Evolutionary conservation across 2,113 vertebrate genomes (phyloP), one percentile per base, ranked within the genome.

Genomic region (Gambusia affinis): DNA sequence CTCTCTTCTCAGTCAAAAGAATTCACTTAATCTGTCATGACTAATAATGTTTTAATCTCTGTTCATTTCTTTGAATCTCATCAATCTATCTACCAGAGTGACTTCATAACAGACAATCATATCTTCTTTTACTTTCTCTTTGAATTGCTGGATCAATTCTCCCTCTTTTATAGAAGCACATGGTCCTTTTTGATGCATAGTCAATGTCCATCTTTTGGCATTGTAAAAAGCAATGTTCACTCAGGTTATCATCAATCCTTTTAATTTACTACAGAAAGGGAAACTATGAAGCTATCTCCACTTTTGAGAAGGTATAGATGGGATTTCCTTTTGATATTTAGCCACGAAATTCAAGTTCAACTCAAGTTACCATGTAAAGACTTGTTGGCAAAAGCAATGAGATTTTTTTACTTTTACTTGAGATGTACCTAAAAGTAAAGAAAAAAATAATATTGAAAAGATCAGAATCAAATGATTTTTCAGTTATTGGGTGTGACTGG

Each of bases 21-120:
- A 60, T 33, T 84, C 47, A 76, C 75, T 83, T 82, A 76, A 82
- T 87, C 82, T 64, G 54, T 88, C 82, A 73, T 78, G 33, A 76
- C 67, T 64, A 66, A 64, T 33, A 72, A 73, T 80, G 68, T 76
- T 85, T 81, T 80, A 86, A 75, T 61, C 61, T 72, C 47, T 61
- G 28, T 62, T 81, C 30, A 2, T 60, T 70, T 87, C 35, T 64
- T 31, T 42, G 29, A 69, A 64, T 83, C 57, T 66, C 71, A 75
- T 79, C 70, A 39, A 82, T 85, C 78, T 30, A 62, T 85, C 79
- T 57, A 30, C 33, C 72, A 67, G 54, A 51, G n/a, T 76, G 76
- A 80, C 67, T 70, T 60, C 14, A 47, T 51, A 69, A 71, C 33
- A 69, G 72, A 83, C 44, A 75, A 22, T 51, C 47, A n/a, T 27